These are phyloP conservation scores for Mobula hypostoma DNA, from an alignment of 2,113 vertebrate species.

Conservation along the genomic window DNA sequence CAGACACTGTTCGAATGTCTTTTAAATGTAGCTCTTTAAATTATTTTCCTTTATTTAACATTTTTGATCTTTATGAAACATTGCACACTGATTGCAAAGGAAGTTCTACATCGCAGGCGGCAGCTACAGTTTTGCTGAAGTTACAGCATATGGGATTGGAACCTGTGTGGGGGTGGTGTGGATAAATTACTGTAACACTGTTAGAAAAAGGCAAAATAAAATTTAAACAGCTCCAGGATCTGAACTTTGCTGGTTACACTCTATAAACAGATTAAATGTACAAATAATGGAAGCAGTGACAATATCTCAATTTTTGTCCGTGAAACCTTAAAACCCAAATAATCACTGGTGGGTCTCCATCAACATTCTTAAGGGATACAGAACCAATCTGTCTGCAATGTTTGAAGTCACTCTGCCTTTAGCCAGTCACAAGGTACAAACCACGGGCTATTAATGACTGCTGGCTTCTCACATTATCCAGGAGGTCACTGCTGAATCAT, in stretches of 20 bases:
- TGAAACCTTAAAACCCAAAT: background rate
- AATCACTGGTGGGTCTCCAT: too few relatives aligned
- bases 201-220: background rate
- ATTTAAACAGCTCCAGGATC: background rate
- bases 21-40: background rate
- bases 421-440: background rate
- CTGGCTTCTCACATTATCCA: background rate
- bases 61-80: background rate
- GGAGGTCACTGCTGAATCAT: background rate
- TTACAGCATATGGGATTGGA: background rate
- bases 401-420: background rate
- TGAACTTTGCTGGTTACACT: background rate
- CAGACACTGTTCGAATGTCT: background rate
- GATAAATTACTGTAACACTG: background rate
- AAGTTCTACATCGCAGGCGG: background rate
- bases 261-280: background rate
- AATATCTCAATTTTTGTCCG: background rate
- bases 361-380: background rate
- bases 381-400: background rate
- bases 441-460: background rate
- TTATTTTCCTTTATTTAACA: background rate
- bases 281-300: background rate
- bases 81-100: background rate
- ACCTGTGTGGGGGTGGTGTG: background rate
- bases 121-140: background rate